These are phyloP conservation scores for Potamilus streckersoni DNA, from an alignment of 1,140 invertebrate species.

Conservation along the genomic window DNA sequence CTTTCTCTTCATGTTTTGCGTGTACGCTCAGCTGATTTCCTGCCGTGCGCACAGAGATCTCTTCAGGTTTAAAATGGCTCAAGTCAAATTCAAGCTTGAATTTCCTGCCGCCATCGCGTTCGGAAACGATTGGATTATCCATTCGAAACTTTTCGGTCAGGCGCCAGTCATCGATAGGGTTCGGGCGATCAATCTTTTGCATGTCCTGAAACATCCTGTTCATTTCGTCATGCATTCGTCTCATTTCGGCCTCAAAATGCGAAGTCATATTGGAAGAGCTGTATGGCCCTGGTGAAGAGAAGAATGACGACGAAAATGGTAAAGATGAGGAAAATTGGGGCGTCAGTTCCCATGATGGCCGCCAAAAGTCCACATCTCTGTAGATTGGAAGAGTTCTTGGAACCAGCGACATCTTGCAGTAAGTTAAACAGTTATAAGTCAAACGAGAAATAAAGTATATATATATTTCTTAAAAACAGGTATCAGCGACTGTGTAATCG, in stretches of 20 bases:
- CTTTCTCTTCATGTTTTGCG: slow-evolving; percentile 86
- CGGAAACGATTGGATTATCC: slow-evolving; percentile 53
- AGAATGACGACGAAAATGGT: too few relatives aligned
- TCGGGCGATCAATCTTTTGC: slow-evolving; percentile 3
- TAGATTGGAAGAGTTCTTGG: too few relatives aligned
- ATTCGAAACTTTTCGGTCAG: slow-evolving; percentile 55
- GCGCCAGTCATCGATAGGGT: slow-evolving; percentile 42
- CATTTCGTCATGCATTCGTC: slow-evolving; percentile 41
- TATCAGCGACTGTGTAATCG: too few relatives aligned
- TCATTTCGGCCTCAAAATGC: slow-evolving; percentile 34
- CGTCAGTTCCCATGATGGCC: too few relatives aligned
- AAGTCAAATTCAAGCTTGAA: slow-evolving; percentile 76
- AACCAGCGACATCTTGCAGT: too few relatives aligned
- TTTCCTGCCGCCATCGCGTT: slow-evolving; percentile 43
- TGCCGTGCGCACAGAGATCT: slow-evolving; percentile 89
- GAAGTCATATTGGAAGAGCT: not conserved
- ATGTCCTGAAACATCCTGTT: slow-evolving; percentile 30
- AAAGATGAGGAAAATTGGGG: too few relatives aligned
- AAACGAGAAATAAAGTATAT: too few relatives aligned
- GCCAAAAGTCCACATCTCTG: too few relatives aligned
- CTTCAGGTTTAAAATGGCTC: slow-evolving; percentile 85
- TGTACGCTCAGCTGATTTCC: slow-evolving; percentile 83
- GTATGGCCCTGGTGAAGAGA: too few relatives aligned
- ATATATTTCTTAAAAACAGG: too few relatives aligned
- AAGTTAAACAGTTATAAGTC: too few relatives aligned